Base-by-base conservation (phyloP, 2,113 vertebrate genomes). In the Carollia perspicillata region DNA sequence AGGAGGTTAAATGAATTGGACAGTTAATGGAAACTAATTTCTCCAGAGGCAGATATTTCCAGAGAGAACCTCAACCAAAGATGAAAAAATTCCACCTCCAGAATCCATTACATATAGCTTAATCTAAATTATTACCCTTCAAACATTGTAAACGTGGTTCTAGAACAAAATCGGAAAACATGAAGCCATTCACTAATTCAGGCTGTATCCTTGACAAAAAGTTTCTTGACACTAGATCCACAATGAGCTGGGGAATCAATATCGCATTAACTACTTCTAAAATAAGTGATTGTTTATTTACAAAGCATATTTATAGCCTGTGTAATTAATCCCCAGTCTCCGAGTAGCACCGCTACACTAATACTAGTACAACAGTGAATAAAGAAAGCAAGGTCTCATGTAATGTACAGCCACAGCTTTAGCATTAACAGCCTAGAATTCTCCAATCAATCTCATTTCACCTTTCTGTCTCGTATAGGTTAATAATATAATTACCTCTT, bases 1-100 rank as follows among this genome's bases (percentile, higher is more conserved):
- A 94, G 85, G 96, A 94, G 78, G 96, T 96, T 98, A 97, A 98
- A 97, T 91, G 40, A 98, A 97, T 90, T 47, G 95, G 40, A 33
- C 26, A 95, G 26, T 93, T 97, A 96, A 49, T 60, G 95, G 93
- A 96, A 97, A 90, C 65, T 77, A 84, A 97, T 96, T 97, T 97
- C 93, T 97, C 83, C 75, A 95, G 84, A 94, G 93, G 79, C 66
- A 93, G 51, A 40, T 6, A 7, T 30, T 94, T 97, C 74, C 51
- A 92, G 9, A 51, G 28, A 94, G 60, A 94, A 94, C 51, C 81
- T 95, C 78, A 86, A 74, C 42, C 58, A 63, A 68, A 78, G 11
- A 88, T 30, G 55, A 87, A 60, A 92, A 95, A 88, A 37, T 60
- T 18, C 63, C 26, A 86, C 20, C 53, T 78, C 58, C 8, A 44